Conservation (phyloP, 2,113 vertebrate species). For the Ascaphus truei region DNA sequence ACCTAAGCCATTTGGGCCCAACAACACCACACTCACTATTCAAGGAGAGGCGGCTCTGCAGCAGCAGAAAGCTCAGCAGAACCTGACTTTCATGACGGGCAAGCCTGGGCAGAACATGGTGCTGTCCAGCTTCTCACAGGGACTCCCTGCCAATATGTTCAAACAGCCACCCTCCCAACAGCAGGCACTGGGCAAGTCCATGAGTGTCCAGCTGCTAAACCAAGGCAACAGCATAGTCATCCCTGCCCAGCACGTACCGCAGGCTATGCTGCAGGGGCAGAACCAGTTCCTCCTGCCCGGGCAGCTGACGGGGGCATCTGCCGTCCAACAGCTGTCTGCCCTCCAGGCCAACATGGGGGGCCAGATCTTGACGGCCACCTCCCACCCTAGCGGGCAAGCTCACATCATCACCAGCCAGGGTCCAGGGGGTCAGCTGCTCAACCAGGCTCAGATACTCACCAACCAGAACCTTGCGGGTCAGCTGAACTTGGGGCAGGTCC, state of each 20-base stretch:
- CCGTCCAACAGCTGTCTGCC: slow-evolving; percentile 63
- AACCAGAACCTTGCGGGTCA: slow-evolving; percentile 74
- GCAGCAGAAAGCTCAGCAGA: slow-evolving; percentile 75
- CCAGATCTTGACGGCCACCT: slow-evolving; percentile 76
- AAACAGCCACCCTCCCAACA: slow-evolving; percentile 66
- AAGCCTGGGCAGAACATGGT: slow-evolving; percentile 86
- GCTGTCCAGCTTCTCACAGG: slow-evolving; percentile 76
- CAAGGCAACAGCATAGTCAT: slow-evolving; percentile 91
- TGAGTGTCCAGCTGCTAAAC: slow-evolving; percentile 89
- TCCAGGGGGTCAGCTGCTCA: slow-evolving; percentile 79
- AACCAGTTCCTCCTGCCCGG: slow-evolving; percentile 85
- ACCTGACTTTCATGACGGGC: slow-evolving; percentile 84
- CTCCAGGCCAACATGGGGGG: slow-evolving; percentile 72
- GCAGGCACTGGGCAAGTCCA: slow-evolving; percentile 76
- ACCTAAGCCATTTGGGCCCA: slow-evolving; percentile 58
- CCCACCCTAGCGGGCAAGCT: slow-evolving; percentile 63
- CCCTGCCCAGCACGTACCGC: slow-evolving; percentile 82
- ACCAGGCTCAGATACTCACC: slow-evolving; percentile 79
- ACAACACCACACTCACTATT: slow-evolving; percentile 62
- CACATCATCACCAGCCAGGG: slow-evolving; percentile 84
- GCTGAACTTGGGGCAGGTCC: slow-evolving; percentile 80
- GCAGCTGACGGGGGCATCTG: slow-evolving; percentile 39
- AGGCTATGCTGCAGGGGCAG: slow-evolving; percentile 70
- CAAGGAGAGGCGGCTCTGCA: slow-evolving; percentile 79
- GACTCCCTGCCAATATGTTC: slow-evolving; percentile 70